These are phyloP conservation scores for Epinephelus fuscoguttatus DNA, from an alignment of 2,113 vertebrate genomes.

Conservation along the genomic window DNA sequence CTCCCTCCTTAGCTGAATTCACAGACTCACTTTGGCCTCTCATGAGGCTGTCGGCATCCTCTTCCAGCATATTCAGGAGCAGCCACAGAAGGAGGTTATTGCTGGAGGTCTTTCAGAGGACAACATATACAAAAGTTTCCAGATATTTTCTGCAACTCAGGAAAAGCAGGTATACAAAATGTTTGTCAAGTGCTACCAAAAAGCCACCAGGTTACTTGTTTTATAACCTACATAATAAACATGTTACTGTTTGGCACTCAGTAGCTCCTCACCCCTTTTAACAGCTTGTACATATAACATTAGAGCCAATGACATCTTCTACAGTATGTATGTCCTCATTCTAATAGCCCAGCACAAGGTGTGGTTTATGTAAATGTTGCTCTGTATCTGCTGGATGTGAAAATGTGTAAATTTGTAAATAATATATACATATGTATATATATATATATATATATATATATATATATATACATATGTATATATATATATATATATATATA, in stretches of 20 bases:
- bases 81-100: conserved; percentile 35
- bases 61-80: conserved; percentile 27
- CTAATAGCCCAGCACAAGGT: not conserved
- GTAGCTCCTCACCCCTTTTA: not conserved
- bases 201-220: not conserved
- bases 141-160: conserved; percentile 24
- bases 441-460: too few relatives aligned
- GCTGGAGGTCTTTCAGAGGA: conserved; percentile 20
- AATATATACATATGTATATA: too few relatives aligned
- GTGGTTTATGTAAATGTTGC: not conserved
- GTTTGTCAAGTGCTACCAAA: not conserved
- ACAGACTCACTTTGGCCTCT: not conserved
- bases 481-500: too few relatives aligned
- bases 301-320: not conserved
- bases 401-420: not conserved
- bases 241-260: not conserved
- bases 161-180: not conserved
- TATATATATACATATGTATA: too few relatives aligned
- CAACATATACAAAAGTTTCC: conserved; percentile 9
- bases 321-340: not conserved
- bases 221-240: not conserved
- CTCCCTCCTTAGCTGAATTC: conserved; percentile 17
- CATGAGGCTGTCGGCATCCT: conserved; percentile 1
- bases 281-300: not conserved
- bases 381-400: not conserved